Evolutionary conservation across 2,888 invertebrate species (phyloP), one percentile per base, ranked within the genome.

Genomic region (Caenorhabditis virilis): DNA sequence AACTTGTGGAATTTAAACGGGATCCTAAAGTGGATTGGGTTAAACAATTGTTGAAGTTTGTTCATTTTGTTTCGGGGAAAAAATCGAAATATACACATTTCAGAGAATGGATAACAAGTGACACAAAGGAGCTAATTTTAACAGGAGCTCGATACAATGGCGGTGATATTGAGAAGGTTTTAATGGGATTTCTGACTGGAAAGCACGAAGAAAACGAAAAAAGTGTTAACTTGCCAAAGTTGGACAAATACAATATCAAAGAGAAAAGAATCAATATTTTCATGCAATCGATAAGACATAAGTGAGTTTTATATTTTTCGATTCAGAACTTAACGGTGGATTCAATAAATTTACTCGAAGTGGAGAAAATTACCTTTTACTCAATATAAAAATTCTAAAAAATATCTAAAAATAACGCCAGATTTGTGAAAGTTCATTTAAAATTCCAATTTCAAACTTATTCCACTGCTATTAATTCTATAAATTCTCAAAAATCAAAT

Each of bases 251-350:
- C 26, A 58, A 72, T 52, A 62, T 69, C 26, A 49, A 51, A 22
- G 65, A 69, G 36, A 62, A 59, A 23, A 56, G 66, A 30, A 36
- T 68, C 15, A 57, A 62, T 30, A 69, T 72, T 38, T 60, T 69
- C 18, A 27, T 69, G 15, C 59, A 65, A 25, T 45, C 60, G 11
- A 27, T 72, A 7, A 63, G 55, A 47, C 51, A 65, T 22, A 56
- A 54, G 72, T 71, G 23, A 55, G 67, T 43, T 18, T 15, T 35
- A 6, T 20, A 33, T 4, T 9, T 4, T 33, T 48, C n/a, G 5
- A 16, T 33, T n/a, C 7, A 18, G 13, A 33, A 36, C 9, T 27
- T 46, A n/a, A 5, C 9, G 11, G 43, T 16, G n/a, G n/a, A 38
- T n/a, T n/a, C n/a, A n/a, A n/a, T n/a, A n/a, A n/a, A n/a, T n/a